Conservation (phyloP, 2,888 invertebrate species). For the Hetaerina titia region DNA sequence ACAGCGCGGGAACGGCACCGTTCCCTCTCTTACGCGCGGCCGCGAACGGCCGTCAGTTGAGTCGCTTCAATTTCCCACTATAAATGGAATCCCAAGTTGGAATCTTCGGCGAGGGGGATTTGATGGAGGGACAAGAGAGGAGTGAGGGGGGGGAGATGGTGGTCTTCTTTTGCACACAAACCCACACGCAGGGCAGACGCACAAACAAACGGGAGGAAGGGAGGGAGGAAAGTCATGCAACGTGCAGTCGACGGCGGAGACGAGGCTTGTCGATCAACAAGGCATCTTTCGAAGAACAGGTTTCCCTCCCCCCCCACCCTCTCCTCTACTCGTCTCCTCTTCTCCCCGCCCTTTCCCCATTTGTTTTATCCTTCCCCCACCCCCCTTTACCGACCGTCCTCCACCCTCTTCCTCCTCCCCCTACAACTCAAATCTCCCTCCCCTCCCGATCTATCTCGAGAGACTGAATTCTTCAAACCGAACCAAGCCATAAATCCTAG, state of each 20-base stretch:
- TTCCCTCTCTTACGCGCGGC: neutral
- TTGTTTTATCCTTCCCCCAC: neutral
- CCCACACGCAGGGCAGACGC: neutral
- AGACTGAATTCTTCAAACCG: conserved; percentile 26
- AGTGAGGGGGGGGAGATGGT: neutral
- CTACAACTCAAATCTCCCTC: too few species aligned
- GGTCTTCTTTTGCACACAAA: neutral
- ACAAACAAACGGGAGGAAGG: neutral
- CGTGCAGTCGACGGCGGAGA: conserved; percentile 1
- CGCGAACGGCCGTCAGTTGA: neutral
- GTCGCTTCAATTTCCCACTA: conserved; percentile 55
- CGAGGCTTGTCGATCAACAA: conserved; percentile 60
- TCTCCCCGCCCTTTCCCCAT: too few species aligned
- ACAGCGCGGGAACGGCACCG: neutral
- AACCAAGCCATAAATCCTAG: conserved; percentile 57
- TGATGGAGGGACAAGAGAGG: neutral
- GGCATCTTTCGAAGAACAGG: conserved; percentile 53
- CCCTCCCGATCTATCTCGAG: neutral
- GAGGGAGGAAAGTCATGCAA: conserved; percentile 25
- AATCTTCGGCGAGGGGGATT: neutral
- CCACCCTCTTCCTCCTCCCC: neutral
- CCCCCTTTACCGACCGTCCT: neutral
- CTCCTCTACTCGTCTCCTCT: neutral
- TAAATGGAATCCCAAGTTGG: conserved; percentile 50
- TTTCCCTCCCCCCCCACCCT: neutral